A percentile compares a stretch with the other conserved stretches of the same genome.
Conservation (phyloP, 2,797 vertebrate species). For the Chloroceryle inda region DNA sequence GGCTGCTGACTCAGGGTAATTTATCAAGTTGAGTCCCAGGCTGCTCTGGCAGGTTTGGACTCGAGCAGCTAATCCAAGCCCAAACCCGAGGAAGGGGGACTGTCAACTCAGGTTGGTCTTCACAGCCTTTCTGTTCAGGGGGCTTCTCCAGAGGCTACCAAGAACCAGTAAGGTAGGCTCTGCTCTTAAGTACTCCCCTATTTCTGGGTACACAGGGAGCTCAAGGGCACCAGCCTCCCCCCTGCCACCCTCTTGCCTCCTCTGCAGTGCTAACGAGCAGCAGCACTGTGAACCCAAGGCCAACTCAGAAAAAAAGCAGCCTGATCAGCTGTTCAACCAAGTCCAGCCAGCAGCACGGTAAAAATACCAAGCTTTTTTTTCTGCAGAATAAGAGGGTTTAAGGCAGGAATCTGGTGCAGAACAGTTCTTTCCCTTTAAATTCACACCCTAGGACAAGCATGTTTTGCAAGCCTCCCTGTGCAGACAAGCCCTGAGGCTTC, state of each 20-base stretch:
- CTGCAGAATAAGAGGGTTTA: neutral
- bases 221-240: neutral
- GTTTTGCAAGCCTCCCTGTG: slow-evolving; percentile 69
- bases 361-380: neutral
- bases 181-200: neutral
- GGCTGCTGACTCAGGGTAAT: neutral
- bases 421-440: slow-evolving; percentile 56
- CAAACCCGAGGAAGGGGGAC: neutral
- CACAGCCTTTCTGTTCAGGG: neutral
- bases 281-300: neutral
- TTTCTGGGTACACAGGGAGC: neutral
- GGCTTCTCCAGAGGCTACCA: neutral
- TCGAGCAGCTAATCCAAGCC: neutral
- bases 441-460: slow-evolving; percentile 53
- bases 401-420: neutral
- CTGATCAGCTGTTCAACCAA: neutral
- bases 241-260: neutral
- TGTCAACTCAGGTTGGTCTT: neutral
- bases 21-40: neutral
- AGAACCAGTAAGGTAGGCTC: neutral
- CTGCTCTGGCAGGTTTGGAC: neutral
- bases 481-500: slow-evolving; percentile 65
- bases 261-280: accelerated
- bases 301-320: neutral
- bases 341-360: accelerated